Evolutionary conservation across 2,797 vertebrate species (phyloP).

Genomic region (Toxotes lorentzi): DNA sequence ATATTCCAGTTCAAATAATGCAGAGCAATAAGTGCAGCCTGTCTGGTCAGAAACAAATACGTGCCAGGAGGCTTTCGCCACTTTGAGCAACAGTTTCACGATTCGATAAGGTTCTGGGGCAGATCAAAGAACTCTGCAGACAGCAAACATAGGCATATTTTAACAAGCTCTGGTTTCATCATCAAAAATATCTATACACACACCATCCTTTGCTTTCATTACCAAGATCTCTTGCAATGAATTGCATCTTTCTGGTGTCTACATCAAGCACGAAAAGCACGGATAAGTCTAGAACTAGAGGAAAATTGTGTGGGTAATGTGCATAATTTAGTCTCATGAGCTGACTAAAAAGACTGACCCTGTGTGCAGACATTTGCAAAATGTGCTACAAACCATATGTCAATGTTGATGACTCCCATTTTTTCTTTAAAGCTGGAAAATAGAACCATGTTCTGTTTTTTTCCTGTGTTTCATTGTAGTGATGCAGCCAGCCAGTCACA

Average conservation of each 20-base stretch:
- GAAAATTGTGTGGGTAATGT: constrained; percentile 22
- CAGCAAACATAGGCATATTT: constrained; percentile 64
- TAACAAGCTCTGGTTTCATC: constrained; percentile 56
- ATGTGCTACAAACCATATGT: not conserved
- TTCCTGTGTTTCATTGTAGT: not conserved
- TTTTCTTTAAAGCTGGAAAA: not conserved
- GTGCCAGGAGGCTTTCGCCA: constrained; percentile 50
- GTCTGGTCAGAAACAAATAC: constrained; percentile 48
- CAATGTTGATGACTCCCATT: not conserved
- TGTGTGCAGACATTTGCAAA: not conserved
- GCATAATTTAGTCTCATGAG: not conserved
- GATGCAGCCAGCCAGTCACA: not conserved
- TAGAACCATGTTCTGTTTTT: not conserved
- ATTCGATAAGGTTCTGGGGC: constrained; percentile 30
- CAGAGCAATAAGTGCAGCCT: constrained; percentile 33
- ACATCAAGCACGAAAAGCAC: constrained; percentile 9
- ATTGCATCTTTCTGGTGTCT: constrained; percentile 32
- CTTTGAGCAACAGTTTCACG: constrained; percentile 45
- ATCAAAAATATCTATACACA: constrained; percentile 31
- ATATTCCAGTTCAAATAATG: constrained; percentile 61
- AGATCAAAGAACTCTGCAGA: constrained; percentile 64
- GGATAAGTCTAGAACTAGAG: constrained; percentile 15
- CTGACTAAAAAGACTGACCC: not conserved
- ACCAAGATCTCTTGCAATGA: constrained; percentile 32
- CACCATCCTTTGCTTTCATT: not conserved